Conservation (phyloP, 2,113 vertebrate genomes). For the Craseonycteris thonglongyai region DNA sequence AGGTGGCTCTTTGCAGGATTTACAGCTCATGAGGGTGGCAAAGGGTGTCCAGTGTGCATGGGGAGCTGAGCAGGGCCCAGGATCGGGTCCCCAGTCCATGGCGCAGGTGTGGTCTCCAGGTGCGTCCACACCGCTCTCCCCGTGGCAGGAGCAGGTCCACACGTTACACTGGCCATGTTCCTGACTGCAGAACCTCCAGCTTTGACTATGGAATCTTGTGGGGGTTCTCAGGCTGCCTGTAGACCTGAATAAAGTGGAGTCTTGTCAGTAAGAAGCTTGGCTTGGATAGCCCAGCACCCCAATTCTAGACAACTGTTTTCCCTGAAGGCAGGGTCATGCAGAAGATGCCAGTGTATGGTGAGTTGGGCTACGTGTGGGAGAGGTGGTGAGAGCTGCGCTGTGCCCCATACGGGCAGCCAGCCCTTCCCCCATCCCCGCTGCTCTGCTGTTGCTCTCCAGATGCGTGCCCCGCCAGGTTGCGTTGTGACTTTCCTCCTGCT, state of each 20-base stretch:
- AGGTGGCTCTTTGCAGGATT: background rate
- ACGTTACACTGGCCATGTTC: accelerated
- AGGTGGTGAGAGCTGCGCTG: background rate
- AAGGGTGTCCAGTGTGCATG: background rate
- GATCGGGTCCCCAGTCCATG: accelerated
- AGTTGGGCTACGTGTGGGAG: background rate
- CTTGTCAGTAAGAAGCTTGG: background rate
- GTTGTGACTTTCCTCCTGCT: background rate
- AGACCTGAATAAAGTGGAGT: background rate
- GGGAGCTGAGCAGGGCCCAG: background rate
- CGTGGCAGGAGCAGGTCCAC: background rate
- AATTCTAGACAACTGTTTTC: background rate
- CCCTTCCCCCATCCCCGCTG: accelerated
- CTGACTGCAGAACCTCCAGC: background rate
- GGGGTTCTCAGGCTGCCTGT: background rate
- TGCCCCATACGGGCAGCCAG: too few species aligned
- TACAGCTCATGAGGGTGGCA: too few species aligned
- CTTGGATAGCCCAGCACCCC: background rate
- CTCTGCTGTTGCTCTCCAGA: background rate
- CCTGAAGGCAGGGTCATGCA: background rate
- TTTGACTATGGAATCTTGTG: background rate
- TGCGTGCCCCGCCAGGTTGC: too few species aligned
- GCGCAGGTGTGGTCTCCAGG: too few species aligned
- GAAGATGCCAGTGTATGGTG: background rate
- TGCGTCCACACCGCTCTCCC: background rate